Evolutionary conservation across 2,888 invertebrate genomes (phyloP), one percentile per base, ranked within the genome.

Genomic region (Strigamia maritima): DNA sequence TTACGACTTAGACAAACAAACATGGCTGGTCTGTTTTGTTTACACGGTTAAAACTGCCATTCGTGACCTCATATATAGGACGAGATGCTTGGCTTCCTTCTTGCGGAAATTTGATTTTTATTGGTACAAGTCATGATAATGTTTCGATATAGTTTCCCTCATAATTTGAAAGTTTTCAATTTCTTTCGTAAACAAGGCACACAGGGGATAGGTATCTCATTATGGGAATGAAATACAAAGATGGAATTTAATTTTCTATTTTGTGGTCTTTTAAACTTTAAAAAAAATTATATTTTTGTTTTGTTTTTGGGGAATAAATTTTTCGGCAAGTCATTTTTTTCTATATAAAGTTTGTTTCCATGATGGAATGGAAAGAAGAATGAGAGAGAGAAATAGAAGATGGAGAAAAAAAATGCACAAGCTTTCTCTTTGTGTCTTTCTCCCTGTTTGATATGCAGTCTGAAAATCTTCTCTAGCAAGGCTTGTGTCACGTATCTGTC

Each of bases 1-100:
- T 54, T 54, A 54, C 54, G 54, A 54, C 54, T 54, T 54, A 54
- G 54, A 54, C 54, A 54, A 54, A 54, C 54, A 54, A 54, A 54
- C 54, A 54, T 54, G 54, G 54, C 54, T 54, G 54, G 54, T 54
- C 54, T 54, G 54, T 54, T 54, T 54, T 54, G 54, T 54, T 54
- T 54, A 54, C 54, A 54, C 54, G 54, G 54, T 54, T 54, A 54
- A 54, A 54, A 54, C 54, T 54, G 54, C n/a, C 54, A 54, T 54
- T 54, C 54, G 54, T 54, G 54, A 54, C 54, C 54, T 54, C 54
- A 54, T 19, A 54, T 54, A 54, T 19, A 54, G 54, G 54, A 54
- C 54, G 54, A 54, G 54, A 54, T 54, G 54, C 19, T 54, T 54
- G 54, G 54, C 54, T 54, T 54, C 54, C 54, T 54, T 54, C 54